phyloP scores from a whole-genome alignment of 2,797 vertebrate genomes.

The Sphaeramia orbicularis region DNA sequence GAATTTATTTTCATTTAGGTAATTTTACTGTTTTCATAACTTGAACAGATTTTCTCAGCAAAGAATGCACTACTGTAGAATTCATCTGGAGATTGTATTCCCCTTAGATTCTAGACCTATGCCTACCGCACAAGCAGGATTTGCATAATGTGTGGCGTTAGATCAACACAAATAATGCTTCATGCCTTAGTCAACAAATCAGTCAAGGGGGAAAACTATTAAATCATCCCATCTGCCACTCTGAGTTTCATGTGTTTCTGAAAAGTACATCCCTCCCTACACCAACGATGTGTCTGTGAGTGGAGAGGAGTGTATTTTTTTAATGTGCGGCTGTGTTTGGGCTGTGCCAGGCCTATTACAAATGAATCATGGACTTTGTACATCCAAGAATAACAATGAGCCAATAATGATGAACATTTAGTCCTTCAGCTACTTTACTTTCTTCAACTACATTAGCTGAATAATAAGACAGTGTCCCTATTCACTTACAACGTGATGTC shows the following conservation, averaged over 20 bases:
- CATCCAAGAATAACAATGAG: slow-evolving; percentile 65
- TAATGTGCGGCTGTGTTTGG: slow-evolving; percentile 16
- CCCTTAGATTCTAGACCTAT: slow-evolving; percentile 1
- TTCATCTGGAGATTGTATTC: slow-evolving; percentile 1
- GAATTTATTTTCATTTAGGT: neutral
- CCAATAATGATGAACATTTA: slow-evolving; percentile 43
- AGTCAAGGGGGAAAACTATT: slow-evolving; percentile 43
- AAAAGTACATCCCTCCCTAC: slow-evolving; percentile 38
- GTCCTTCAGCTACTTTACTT: slow-evolving; percentile 36
- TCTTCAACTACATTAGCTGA: slow-evolving; percentile 6
- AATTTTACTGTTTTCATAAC: neutral
- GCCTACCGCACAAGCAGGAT: slow-evolving; percentile 9
- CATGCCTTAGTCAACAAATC: slow-evolving; percentile 42
- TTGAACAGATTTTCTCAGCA: neutral
- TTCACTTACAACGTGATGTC: no score
- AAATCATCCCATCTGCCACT: slow-evolving; percentile 60
- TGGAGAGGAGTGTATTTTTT: slow-evolving; percentile 2
- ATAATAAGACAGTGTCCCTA: slow-evolving; percentile 3
- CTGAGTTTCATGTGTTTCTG: slow-evolving; percentile 23
- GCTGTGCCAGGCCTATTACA: slow-evolving; percentile 43
- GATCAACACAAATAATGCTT: slow-evolving; percentile 46
- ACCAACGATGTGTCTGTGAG: slow-evolving; percentile 13
- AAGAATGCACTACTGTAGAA: neutral
- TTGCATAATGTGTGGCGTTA: slow-evolving; percentile 21
- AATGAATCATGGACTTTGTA: slow-evolving; percentile 60